phyloP scores from a whole-genome alignment of 2,888 invertebrate genomes.

The Trissolcus brochymenae region DNA sequence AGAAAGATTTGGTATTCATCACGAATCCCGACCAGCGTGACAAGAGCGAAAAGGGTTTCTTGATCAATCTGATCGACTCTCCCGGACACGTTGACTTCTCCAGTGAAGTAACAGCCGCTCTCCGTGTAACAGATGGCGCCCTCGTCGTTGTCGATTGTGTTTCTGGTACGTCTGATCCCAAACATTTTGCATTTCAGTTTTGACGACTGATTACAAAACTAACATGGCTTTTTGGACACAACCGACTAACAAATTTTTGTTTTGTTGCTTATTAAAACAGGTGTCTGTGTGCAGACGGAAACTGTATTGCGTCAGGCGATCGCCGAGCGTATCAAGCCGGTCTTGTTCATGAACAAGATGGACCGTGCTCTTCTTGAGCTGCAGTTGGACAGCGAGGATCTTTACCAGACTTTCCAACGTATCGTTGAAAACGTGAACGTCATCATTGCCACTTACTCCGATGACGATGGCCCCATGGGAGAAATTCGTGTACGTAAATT shows the following conservation, averaged over 20 bases:
- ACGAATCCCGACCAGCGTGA: conserved; percentile 93
- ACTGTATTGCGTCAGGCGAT: conserved; percentile 99
- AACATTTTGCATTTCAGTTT: conserved; percentile 61
- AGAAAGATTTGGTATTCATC: conserved; percentile 96
- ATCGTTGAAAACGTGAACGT: conserved; percentile 99
- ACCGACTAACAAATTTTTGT: conserved; percentile 78
- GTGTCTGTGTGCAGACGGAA: conserved; percentile 99
- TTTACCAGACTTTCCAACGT: conserved; percentile 99
- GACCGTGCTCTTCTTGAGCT: conserved; percentile 98
- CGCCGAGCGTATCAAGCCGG: conserved; percentile 99
- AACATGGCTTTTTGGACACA: not conserved
- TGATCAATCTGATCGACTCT: conserved; percentile 99
- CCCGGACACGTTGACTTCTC: conserved; percentile 99
- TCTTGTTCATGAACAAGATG: conserved; percentile 99
- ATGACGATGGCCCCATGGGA: conserved; percentile 99
- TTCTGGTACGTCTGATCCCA: conserved; percentile 82
- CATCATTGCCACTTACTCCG: conserved; percentile 99
- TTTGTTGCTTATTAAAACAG: conserved; percentile 72
- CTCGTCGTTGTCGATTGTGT: conserved; percentile 99
- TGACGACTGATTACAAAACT: not conserved
- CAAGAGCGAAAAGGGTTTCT: conserved; percentile 94
- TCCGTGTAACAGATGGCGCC: conserved; percentile 99
- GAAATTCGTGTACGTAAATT: conserved; percentile 88
- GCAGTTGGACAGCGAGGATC: conserved; percentile 96
- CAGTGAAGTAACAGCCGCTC: conserved; percentile 99